Evolutionary conservation across 2,113 vertebrate genomes (phyloP), one percentile per base, ranked within the genome.

Genomic region (Glaucomys volans): DNA sequence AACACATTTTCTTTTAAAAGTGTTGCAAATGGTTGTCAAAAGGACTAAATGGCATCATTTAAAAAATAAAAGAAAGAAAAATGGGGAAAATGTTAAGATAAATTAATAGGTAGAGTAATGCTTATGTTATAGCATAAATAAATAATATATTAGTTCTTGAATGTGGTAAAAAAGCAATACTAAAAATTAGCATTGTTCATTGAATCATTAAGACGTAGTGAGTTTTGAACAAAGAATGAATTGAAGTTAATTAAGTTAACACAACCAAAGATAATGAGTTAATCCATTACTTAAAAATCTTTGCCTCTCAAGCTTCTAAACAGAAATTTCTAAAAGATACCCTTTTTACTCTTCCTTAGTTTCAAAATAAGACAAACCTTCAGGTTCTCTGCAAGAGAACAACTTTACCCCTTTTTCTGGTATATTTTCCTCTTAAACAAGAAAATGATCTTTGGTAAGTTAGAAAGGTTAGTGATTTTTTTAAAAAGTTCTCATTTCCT

Each of bases 11-110:
- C 52, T 77, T 85, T 54, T 81, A 37, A 69, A 87, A 92, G 17
- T 86, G 86, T 74, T 69, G 14, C 28, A 95, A 94, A 84, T 62
- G 32, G 75, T 62, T 92, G 40, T 69, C 74, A 59, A 16, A 90
- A 96, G 69, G 87, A 83, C 28, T 95, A 90, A 95, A 87, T 77
- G 82, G 30, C n/a, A 97, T 86, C 37, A 77, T 66, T 50, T 13
- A 17, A 47, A 64, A 84, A 47, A 86, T 47, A 30, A 91, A 83
- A 57, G 8, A 91, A 69, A 44, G 37, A 71, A 96, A 91, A 74
- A 64, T 52, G 26, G 42, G 10, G 30, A 95, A 92, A 77, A 87
- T 75, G 88, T 84, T 90, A 82, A 52, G 80, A 85, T 77, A 95
- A 94, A 92, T 90, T 75, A 93, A 89, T 82, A 90, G 69, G 83